Percentiles rank a stretch among this genome's conserved stretches.
Conservation (phyloP, 2,888 invertebrate genomes). For the Acleris literana region DNA sequence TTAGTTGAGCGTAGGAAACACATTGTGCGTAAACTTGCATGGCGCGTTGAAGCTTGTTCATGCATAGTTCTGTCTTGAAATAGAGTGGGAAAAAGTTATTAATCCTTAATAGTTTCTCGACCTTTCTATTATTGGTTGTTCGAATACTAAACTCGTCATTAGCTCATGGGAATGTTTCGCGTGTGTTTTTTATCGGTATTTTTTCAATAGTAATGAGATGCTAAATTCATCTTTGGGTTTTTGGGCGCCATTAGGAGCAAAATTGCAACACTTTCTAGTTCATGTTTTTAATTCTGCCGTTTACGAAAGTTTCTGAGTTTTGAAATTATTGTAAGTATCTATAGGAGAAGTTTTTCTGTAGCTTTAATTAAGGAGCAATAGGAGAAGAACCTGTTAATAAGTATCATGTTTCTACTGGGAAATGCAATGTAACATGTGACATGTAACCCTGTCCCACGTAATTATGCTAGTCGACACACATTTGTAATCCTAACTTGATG, state of each 20-base stretch:
- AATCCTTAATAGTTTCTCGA: slow-evolving; percentile 11
- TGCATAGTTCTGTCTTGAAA: slow-evolving; percentile 12
- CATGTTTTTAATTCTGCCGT: background rate
- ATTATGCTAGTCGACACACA: too few relatives aligned
- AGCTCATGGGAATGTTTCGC: slow-evolving; percentile 11
- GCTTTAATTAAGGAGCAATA: too few relatives aligned
- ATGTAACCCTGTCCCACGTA: too few relatives aligned
- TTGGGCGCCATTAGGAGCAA: background rate
- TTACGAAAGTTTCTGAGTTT: background rate
- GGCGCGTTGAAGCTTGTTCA: slow-evolving; percentile 18
- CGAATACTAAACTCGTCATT: slow-evolving; percentile 6
- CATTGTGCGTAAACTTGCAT: slow-evolving; percentile 23
- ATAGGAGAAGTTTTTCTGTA: too few relatives aligned
- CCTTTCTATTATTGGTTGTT: background rate
- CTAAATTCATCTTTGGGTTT: background rate
- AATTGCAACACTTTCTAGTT: background rate
- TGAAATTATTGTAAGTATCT: too few relatives aligned
- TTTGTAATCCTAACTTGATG: too few relatives aligned
- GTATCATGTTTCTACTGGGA: too few relatives aligned
- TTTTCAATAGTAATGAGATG: background rate
- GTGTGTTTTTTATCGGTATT: background rate
- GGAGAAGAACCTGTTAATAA: too few relatives aligned
- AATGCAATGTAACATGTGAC: too few relatives aligned
- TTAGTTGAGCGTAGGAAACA: slow-evolving; percentile 14
- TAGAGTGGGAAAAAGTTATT: slow-evolving; percentile 1